Conservation (phyloP, 1,140 invertebrate genomes). For the Gryllus bimaculatus region DNA sequence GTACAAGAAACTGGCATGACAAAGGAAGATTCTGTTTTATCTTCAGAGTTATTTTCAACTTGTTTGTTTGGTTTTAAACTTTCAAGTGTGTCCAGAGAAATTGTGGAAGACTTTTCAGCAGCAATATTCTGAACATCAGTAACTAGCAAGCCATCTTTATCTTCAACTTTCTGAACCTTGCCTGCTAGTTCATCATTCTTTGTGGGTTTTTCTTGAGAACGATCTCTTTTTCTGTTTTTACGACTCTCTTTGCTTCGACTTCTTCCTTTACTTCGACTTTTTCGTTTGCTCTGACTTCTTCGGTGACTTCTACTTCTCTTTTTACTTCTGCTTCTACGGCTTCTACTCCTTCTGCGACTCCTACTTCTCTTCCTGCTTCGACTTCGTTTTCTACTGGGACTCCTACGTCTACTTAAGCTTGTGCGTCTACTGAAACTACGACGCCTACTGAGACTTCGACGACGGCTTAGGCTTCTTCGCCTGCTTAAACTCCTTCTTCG, state of each 20-base stretch:
- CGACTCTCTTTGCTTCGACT: conserved; percentile 22
- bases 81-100: too few relatives aligned
- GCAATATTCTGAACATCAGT: too few relatives aligned
- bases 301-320: conserved; percentile 5
- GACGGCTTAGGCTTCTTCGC: conserved; percentile 9
- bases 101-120: too few relatives aligned
- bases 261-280: neutral
- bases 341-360: conserved; percentile 21
- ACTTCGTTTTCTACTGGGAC: conserved; percentile 17
- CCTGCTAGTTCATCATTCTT: neutral
- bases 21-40: too few relatives aligned
- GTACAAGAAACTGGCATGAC: too few relatives aligned
- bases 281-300: conserved; percentile 21
- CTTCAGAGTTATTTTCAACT: too few relatives aligned
- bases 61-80: too few relatives aligned
- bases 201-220: neutral
- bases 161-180: neutral
- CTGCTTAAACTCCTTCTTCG: conserved; percentile 22
- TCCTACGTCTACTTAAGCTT: conserved; percentile 6
- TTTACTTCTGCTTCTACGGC: conserved; percentile 10
- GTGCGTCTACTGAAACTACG: conserved; percentile 10
- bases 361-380: conserved; percentile 15
- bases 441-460: conserved; percentile 21
- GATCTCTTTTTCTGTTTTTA: conserved; percentile 2
- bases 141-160: neutral